phyloP scores from a whole-genome alignment of 2,888 invertebrate species.

The Chrysina gloriosa region DNA sequence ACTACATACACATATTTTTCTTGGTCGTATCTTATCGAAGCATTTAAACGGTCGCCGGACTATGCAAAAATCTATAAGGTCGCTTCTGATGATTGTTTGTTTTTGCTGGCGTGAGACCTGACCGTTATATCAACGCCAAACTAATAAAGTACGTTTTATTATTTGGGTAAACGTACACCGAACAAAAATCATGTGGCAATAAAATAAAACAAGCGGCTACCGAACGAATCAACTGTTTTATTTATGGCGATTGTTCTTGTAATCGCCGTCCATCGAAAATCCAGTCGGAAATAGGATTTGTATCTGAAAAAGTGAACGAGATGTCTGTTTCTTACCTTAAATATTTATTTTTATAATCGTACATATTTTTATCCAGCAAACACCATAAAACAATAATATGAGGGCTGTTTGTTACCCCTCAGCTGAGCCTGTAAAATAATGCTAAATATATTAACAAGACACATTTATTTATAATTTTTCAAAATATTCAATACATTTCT shows the following conservation, averaged over 20 bases:
- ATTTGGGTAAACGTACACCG: neutral
- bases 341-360: neutral
- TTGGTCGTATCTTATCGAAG: too few species aligned
- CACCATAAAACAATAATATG: too few species aligned
- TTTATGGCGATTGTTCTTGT: neutral
- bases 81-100: neutral
- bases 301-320: neutral
- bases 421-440: too few species aligned
- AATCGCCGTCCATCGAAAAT: neutral
- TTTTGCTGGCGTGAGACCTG: neutral
- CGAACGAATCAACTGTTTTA: neutral
- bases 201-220: neutral
- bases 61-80: neutral
- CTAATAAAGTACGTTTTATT: slow-evolving; percentile 16
- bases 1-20: too few species aligned
- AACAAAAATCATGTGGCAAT: neutral
- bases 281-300: neutral
- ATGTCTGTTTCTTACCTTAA: neutral
- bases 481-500: too few species aligned
- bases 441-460: too few species aligned
- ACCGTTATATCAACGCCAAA: neutral
- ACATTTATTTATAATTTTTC: too few species aligned
- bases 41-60: neutral
- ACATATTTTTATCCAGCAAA: neutral
- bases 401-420: too few species aligned